A percentile compares a stretch with the other conserved stretches of the same genome.
Evolutionary conservation across 2,113 vertebrate species (phyloP).

Genomic region (Rhinogobius similis): DNA sequence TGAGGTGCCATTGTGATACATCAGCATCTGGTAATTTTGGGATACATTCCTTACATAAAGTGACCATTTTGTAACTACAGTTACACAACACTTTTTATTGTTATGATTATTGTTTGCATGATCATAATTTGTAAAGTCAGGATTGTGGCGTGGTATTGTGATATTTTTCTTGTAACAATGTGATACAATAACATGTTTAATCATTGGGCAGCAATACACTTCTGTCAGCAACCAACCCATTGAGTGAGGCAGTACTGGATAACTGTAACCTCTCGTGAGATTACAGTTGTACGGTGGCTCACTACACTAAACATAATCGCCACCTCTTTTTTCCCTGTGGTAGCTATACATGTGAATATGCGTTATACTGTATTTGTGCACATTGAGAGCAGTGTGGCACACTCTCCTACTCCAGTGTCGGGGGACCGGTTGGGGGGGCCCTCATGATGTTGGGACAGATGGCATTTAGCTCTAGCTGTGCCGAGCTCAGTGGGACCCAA

Average conservation of each 20-base stretch:
- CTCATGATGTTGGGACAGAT: constrained; percentile 94
- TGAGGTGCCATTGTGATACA: too few relatives aligned
- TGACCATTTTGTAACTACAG: too few relatives aligned
- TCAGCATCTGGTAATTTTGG: too few relatives aligned
- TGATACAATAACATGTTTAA: background rate
- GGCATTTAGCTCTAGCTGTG: constrained; percentile 92
- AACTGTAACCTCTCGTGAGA: background rate
- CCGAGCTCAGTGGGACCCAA: constrained; percentile 94
- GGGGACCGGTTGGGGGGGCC: constrained; percentile 52
- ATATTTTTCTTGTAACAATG: background rate
- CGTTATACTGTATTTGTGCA: constrained; percentile 24
- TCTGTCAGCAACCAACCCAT: background rate
- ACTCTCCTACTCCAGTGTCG: constrained; percentile 59
- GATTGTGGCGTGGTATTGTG: background rate
- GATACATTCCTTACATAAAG: too few relatives aligned
- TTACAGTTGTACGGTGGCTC: background rate
- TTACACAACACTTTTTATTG: too few relatives aligned
- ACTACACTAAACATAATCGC: background rate
- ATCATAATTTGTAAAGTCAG: too few relatives aligned
- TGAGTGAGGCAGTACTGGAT: background rate
- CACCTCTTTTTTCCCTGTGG: background rate
- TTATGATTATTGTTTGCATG: too few relatives aligned
- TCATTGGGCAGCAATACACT: background rate
- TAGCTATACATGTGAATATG: constrained; percentile 1
- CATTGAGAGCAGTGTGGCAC: constrained; percentile 41